Evolutionary conservation across 2,888 invertebrate genomes (phyloP).

Genomic region (Drosophila sordidula): DNA sequence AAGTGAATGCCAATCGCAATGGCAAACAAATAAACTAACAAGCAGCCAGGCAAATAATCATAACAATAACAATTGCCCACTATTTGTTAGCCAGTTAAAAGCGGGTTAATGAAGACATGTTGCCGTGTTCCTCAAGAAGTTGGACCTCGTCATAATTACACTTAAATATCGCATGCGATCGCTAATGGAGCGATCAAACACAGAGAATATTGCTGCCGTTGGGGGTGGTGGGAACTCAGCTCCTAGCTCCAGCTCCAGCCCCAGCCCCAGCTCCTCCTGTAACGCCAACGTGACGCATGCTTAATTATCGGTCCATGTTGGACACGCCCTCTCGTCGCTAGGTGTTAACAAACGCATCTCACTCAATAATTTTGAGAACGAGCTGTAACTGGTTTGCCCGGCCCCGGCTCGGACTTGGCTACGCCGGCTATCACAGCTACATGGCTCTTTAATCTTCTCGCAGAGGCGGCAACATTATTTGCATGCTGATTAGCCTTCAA

Average conservation of each 20-base stretch:
- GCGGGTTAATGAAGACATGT: slow-evolving; percentile 65
- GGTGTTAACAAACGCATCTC: slow-evolving; percentile 82
- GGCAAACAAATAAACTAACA: slow-evolving; percentile 70
- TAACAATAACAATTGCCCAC: slow-evolving; percentile 67
- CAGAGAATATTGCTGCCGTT: neutral
- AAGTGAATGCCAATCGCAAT: slow-evolving; percentile 75
- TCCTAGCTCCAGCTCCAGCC: neutral
- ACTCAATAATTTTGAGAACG: slow-evolving; percentile 68
- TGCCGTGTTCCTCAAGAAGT: slow-evolving; percentile 16
- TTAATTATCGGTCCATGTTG: slow-evolving; percentile 65
- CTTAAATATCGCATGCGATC: slow-evolving; percentile 68
- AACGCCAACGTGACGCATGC: slow-evolving; percentile 69
- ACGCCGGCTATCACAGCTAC: slow-evolving; percentile 67
- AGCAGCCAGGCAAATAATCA: slow-evolving; percentile 60
- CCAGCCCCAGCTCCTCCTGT: slow-evolving; percentile 1
- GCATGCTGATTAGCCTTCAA: slow-evolving; percentile 80
- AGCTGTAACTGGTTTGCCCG: slow-evolving; percentile 75
- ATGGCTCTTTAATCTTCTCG: slow-evolving; percentile 71
- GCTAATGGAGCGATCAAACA: slow-evolving; percentile 73
- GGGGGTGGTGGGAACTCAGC: neutral
- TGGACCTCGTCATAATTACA: slow-evolving; percentile 63
- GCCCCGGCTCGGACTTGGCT: slow-evolving; percentile 24
- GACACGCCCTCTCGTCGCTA: slow-evolving; percentile 63
- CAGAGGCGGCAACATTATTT: slow-evolving; percentile 80
- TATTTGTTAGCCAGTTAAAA: slow-evolving; percentile 37